A percentile compares a stretch with the other conserved stretches of the same genome.
Evolutionary conservation across 2,113 vertebrate species (phyloP).

Genomic region (Rhabdornis inornatus): DNA sequence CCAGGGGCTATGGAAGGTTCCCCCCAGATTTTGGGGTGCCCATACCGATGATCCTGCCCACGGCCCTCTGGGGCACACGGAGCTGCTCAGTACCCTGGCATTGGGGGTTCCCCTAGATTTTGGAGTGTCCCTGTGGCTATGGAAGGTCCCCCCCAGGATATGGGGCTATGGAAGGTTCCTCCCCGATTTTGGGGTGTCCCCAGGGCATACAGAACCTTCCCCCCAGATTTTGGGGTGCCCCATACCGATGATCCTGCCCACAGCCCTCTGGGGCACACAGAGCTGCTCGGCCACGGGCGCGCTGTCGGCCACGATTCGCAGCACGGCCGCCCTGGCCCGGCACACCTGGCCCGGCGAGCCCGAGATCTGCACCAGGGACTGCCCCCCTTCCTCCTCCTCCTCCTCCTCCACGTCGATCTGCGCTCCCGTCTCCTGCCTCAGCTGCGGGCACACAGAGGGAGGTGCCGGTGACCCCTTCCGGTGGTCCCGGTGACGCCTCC

Average conservation of each 20-base stretch:
- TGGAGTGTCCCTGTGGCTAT: no score
- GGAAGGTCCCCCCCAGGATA: neutral
- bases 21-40: no score
- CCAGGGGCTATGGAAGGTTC: no score
- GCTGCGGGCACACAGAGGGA: conserved; percentile 50
- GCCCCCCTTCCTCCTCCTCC: neutral
- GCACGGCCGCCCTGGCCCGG: conserved; percentile 78
- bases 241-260: conserved; percentile 89
- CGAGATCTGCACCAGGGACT: conserved; percentile 76
- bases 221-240: neutral
- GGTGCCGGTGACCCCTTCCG: neutral
- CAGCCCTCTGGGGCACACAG: conserved; percentile 78
- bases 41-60: no score
- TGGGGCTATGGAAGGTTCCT: no score
- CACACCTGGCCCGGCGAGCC: conserved; percentile 83
- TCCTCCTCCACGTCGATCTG: conserved; percentile 63
- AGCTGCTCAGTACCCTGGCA: no score
- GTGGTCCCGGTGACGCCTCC: neutral
- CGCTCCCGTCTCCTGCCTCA: conserved; percentile 79
- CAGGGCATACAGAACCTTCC: no score
- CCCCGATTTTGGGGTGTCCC: neutral
- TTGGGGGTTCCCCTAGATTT: no score
- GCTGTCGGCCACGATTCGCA: conserved; percentile 76
- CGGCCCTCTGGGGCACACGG: no score
- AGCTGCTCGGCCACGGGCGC: conserved; percentile 73